Evolutionary conservation across 2,797 vertebrate genomes (phyloP).

Genomic region (Uromys caudimaculatus): DNA sequence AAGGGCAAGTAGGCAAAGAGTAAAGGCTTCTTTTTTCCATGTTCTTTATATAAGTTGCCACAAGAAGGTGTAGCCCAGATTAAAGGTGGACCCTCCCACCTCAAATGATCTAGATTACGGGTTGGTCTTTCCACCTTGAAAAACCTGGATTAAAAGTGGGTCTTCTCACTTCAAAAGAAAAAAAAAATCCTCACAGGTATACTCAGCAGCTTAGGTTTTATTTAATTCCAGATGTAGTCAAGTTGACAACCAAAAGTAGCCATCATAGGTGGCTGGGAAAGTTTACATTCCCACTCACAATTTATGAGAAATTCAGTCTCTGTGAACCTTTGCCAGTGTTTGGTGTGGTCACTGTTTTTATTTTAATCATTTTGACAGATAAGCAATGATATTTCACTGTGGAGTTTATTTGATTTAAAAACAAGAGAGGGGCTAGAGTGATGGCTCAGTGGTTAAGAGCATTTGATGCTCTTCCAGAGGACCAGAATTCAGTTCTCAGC

Average conservation of each 20-base stretch:
- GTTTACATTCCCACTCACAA: not conserved
- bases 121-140: not conserved
- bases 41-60: not conserved
- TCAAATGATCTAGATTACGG: not conserved
- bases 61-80: not conserved
- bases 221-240: not conserved
- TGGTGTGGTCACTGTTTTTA: not conserved
- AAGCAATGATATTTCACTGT: not conserved
- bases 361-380: not conserved
- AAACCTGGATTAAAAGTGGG: not conserved
- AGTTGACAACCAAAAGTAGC: not conserved
- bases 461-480: not conserved
- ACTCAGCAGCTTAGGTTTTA: not conserved
- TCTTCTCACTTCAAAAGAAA: not conserved
- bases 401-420: not conserved
- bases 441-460: not conserved
- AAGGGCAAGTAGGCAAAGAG: not conserved
- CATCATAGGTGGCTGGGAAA: not conserved
- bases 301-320: not conserved
- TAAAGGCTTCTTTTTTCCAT: not conserved
- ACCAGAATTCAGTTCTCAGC: not conserved
- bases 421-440: not conserved
- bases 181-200: not conserved
- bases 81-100: not conserved
- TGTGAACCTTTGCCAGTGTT: not conserved